A percentile compares a stretch with the other conserved stretches of the same genome.
Evolutionary conservation across 2,113 vertebrate genomes (phyloP).

Genomic region (Phylloscopus whistleri): DNA sequence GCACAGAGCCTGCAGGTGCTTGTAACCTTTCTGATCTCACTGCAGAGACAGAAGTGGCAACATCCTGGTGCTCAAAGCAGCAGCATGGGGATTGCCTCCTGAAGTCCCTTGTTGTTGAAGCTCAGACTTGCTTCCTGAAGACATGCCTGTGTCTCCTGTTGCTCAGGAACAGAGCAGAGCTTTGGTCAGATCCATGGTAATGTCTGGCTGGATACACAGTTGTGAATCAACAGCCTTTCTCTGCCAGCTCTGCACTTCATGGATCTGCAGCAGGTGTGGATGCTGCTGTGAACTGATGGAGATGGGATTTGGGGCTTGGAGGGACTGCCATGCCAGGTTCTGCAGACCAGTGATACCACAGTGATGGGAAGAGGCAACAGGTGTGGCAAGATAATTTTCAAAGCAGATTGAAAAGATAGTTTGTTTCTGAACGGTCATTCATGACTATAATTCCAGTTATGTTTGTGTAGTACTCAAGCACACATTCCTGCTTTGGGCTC

Average conservation of each 20-base stretch:
- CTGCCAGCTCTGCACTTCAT: neutral
- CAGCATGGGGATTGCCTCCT: neutral
- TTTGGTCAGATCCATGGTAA: neutral
- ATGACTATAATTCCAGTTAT: neutral
- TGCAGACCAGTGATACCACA: neutral
- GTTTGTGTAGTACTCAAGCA: neutral
- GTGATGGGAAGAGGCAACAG: neutral
- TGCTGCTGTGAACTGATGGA: neutral
- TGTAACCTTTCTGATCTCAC: neutral
- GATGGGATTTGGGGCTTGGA: neutral
- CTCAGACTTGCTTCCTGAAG: neutral
- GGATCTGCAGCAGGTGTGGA: neutral
- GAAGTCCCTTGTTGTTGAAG: neutral
- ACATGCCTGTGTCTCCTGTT: rapidly evolving
- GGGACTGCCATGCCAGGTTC: neutral
- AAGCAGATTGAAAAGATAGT: neutral
- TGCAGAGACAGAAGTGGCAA: neutral
- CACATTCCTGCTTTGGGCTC: neutral
- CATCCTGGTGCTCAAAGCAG: neutral
- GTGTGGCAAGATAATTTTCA: neutral
- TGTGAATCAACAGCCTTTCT: neutral
- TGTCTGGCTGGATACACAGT: neutral
- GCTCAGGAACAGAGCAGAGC: neutral
- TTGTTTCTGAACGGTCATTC: neutral
- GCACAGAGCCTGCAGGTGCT: neutral